Evolutionary conservation across 1,140 invertebrate genomes (phyloP).

Genomic region (Pseudomyrmex flavicornis): DNA sequence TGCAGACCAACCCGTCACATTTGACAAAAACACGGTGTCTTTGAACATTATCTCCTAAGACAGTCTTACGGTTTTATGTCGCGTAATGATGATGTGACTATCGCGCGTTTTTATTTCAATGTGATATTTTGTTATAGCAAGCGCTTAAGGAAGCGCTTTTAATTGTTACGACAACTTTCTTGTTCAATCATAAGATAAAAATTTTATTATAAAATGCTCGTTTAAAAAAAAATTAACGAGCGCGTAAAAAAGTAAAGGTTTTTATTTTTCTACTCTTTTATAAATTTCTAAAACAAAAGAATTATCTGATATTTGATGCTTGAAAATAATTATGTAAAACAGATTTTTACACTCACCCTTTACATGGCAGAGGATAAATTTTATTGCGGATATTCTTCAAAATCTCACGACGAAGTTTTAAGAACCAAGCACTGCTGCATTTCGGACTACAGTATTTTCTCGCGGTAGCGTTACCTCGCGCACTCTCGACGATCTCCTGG

Average conservation of each 20-base stretch:
- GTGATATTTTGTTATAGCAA: background rate
- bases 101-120: background rate
- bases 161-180: background rate
- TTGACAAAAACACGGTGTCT: background rate
- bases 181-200: too few relatives aligned
- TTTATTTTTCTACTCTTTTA: background rate
- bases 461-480: background rate
- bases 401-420: constrained; percentile 70
- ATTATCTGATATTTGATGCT: background rate
- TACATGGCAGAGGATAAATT: constrained; percentile 60
- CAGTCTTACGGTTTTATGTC: too few relatives aligned
- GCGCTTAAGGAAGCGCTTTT: background rate
- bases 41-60: too few relatives aligned
- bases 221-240: too few relatives aligned
- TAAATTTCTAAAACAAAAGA: background rate
- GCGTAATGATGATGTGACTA: background rate
- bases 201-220: too few relatives aligned
- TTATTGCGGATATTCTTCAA: constrained; percentile 72
- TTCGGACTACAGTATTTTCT: constrained; percentile 52
- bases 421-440: constrained; percentile 64
- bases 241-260: too few relatives aligned
- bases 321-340: background rate
- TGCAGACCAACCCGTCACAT: constrained; percentile 29
- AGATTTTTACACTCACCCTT: constrained; percentile 64
- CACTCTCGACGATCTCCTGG: constrained; percentile 40